Evolutionary conservation across 2,888 invertebrate genomes (phyloP), one percentile per base, ranked within the genome.

Genomic region (Chromoteleia sp.): DNA sequence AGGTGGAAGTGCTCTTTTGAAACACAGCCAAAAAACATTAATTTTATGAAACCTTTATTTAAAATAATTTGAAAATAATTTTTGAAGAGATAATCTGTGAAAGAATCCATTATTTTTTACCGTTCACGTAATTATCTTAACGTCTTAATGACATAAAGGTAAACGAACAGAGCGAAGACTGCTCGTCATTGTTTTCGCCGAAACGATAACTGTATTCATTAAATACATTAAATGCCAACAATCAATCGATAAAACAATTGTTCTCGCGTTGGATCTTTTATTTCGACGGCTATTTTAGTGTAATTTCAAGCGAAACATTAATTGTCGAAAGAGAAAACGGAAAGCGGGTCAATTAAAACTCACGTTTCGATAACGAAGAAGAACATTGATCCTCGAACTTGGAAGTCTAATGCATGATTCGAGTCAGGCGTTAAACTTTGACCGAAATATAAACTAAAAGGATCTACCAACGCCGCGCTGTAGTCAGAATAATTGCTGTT

Each of bases 311-410:
- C 17, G 48, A 30, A 30, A 70, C 63, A 77, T 70, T 61, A 63
- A 77, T 70, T 71, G 63, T 70, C 70, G 70, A 63, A 70, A 70
- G 71, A 71, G 71, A 71, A 78, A 70, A 63, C 63, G 77, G 50
- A 75, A 87, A 87, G 77, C 85, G 81, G 87, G 87, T 87, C 87
- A 87, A 88, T 88, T 87, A 85, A 85, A 85, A 85, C 86, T 86
- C 84, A 84, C 85, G 85, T 84, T 82, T 75, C 67, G 76, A 79
- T 73, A 81, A 68, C 78, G 82, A 84, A 82, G 48, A 39, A 56
- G 63, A 81, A 68, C 59, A 67, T 68, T 61, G 76, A 80, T 73
- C 76, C 68, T 65, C 73, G 68, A 68, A 74, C 78, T 71, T 71
- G 73, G 73, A 78, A 78, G 58, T 73, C 78, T 67, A 41, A 73